Conservation (phyloP, 1,140 invertebrate genomes). For the Nymphalis io region DNA sequence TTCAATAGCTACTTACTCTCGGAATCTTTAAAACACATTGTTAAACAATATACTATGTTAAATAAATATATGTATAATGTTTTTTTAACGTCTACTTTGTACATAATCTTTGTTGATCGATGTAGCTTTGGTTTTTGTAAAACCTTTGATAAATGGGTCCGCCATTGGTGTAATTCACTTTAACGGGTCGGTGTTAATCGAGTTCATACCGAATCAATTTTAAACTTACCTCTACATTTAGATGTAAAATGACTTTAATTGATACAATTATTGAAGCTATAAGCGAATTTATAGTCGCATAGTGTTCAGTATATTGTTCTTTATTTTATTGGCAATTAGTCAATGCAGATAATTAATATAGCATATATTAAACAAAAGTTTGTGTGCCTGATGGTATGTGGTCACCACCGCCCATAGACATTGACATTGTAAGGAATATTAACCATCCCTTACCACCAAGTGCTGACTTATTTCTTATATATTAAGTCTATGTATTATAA, state of each 20-base stretch:
- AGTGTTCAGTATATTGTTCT: neutral
- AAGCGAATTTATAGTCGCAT: neutral
- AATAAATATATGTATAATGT: too few species aligned
- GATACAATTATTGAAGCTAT: neutral
- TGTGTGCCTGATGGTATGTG: too few species aligned
- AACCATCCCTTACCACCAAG: neutral
- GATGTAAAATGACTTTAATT: neutral
- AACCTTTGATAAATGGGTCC: neutral
- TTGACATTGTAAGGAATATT: neutral
- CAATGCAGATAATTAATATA: neutral
- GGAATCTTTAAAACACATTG: too few species aligned
- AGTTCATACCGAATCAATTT: slow-evolving; percentile 9
- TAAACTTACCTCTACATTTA: neutral
- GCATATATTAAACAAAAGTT: too few species aligned
- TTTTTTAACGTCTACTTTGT: too few species aligned
- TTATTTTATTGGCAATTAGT: neutral
- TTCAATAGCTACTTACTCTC: too few species aligned
- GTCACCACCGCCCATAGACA: too few species aligned
- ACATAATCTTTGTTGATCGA: slow-evolving; percentile 1
- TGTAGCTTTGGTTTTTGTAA: slow-evolving; percentile 6
- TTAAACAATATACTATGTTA: too few species aligned
- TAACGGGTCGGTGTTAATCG: slow-evolving; percentile 3
- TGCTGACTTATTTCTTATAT: too few species aligned
- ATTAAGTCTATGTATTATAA: neutral
- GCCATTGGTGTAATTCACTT: slow-evolving; percentile 1